Evolutionary conservation across 2,113 vertebrate species (phyloP).

Genomic region (Dicaeum eximium): DNA sequence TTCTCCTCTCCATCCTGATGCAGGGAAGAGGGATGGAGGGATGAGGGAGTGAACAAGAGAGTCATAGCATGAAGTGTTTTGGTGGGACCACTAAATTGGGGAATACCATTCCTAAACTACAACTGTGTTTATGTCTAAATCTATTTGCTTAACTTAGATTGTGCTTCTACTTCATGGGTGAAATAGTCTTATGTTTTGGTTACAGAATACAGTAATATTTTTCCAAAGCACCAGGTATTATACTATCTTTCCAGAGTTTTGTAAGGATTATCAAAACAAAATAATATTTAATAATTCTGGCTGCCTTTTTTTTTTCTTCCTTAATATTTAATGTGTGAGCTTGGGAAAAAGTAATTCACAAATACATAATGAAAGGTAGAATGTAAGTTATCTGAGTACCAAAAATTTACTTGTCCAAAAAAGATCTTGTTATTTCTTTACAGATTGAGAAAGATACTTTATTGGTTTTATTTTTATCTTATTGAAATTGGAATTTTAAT

Average conservation of each 20-base stretch:
- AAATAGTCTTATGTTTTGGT: not conserved
- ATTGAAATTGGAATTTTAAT: not conserved
- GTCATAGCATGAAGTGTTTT: not conserved
- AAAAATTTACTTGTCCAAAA: not conserved
- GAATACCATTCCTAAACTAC: not conserved
- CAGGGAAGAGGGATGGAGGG: not conserved
- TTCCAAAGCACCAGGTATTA: not conserved
- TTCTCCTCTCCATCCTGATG: not conserved
- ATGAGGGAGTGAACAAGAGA: accelerated
- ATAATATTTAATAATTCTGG: not conserved
- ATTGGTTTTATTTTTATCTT: not conserved
- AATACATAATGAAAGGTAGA: not conserved
- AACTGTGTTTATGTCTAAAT: not conserved
- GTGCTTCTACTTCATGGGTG: not conserved
- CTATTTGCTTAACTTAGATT: not conserved
- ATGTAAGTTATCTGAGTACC: not conserved
- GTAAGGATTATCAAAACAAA: not conserved
- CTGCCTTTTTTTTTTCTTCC: not conserved
- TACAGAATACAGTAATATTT: not conserved
- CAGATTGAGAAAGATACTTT: not conserved
- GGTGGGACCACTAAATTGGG: not conserved
- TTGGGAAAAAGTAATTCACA: not conserved
- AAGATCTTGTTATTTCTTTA: not conserved
- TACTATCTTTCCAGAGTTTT: not conserved
- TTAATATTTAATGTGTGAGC: not conserved